A percentile compares a stretch with the other conserved stretches of the same genome.
These are phyloP conservation scores for Caiman crocodilus DNA, from an alignment of 2,797 vertebrate species.

Conservation along the genomic window DNA sequence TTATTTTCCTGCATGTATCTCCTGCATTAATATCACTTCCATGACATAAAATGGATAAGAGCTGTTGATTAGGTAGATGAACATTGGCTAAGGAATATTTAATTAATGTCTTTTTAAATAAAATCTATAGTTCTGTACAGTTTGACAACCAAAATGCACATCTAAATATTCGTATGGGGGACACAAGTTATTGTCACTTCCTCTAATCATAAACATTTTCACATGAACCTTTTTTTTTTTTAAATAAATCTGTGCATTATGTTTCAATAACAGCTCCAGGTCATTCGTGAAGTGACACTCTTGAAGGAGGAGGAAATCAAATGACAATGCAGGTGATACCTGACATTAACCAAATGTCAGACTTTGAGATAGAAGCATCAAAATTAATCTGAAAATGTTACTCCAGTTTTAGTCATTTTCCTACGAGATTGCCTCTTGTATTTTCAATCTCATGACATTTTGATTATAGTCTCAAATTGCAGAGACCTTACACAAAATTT, in stretches of 20 bases:
- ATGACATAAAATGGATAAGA: not conserved
- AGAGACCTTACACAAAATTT: slow-evolving; percentile 59
- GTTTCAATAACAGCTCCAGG: slow-evolving; percentile 30
- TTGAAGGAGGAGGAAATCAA: slow-evolving; percentile 39
- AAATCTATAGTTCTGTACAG: fast-evolving
- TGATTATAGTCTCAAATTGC: slow-evolving; percentile 72
- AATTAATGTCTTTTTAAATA: not conserved
- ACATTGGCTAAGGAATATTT: not conserved
- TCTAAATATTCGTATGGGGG: fast-evolving
- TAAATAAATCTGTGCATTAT: not conserved
- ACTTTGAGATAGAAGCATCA: slow-evolving; percentile 69
- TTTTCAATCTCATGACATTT: slow-evolving; percentile 80
- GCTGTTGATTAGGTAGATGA: not conserved
- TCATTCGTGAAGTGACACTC: slow-evolving; percentile 55
- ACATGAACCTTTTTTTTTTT: not conserved
- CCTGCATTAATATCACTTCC: not conserved
- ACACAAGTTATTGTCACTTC: not conserved
- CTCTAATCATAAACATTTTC: not conserved
- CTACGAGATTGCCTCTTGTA: slow-evolving; percentile 62
- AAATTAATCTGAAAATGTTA: slow-evolving; percentile 74
- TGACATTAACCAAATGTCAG: slow-evolving; percentile 80
- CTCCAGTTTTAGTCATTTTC: slow-evolving; percentile 69
- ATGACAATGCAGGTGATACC: slow-evolving; percentile 62
- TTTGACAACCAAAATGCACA: not conserved
- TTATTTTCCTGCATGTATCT: not conserved